Conservation (phyloP, 92 coral and sea anemone genomes). For the Bergia puertoricense region DNA sequence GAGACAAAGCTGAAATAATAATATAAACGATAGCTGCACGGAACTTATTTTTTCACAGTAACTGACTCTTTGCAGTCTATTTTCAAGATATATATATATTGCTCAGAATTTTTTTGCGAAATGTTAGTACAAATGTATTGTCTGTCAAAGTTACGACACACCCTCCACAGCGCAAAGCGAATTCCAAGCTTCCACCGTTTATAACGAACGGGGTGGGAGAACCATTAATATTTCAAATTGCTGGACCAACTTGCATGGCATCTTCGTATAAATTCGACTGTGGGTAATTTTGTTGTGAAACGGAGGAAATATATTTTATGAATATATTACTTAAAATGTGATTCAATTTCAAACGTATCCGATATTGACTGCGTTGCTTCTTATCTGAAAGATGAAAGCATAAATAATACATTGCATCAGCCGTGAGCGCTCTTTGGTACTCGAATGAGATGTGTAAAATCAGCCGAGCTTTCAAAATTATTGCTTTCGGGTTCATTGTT, state of each 20-base stretch:
- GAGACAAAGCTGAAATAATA: background rate
- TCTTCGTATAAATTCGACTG: background rate
- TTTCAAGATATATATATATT: too few relatives aligned
- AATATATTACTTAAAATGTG: background rate
- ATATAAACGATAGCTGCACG: background rate
- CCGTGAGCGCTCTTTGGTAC: background rate
- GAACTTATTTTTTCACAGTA: background rate
- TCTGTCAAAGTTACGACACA: background rate
- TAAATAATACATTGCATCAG: background rate
- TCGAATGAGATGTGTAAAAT: background rate
- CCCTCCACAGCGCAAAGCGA: background rate
- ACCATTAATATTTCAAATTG: too few relatives aligned
- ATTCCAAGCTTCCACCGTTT: background rate
- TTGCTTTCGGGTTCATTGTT: background rate
- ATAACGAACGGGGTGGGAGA: background rate
- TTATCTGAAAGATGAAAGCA: background rate
- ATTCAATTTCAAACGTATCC: background rate
- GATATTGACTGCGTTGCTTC: background rate
- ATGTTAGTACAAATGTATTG: background rate
- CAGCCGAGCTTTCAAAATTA: conserved; percentile 6
- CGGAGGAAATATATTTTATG: background rate
- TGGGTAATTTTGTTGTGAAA: background rate
- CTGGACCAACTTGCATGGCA: too few relatives aligned
- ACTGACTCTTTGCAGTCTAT: background rate
- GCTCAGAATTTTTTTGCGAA: background rate